Percentiles rank a stretch among this genome's conserved stretches.
phyloP scores from a whole-genome alignment of 23 tunicate genomes.

The Oikopleura dioica region DNA sequence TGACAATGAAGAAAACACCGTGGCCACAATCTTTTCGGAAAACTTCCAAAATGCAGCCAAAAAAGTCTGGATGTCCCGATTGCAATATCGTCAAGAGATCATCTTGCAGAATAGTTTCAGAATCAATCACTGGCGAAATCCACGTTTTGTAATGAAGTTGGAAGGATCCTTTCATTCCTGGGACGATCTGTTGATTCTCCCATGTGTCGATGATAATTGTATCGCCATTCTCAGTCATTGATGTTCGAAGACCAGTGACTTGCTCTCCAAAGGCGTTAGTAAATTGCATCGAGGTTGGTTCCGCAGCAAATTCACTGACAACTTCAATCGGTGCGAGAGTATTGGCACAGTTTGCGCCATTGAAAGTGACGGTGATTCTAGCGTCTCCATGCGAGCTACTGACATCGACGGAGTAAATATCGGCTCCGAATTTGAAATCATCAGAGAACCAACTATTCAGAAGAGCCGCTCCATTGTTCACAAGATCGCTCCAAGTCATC shows the following conservation, averaged over 20 bases:
- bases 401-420: too few species aligned
- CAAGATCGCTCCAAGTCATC: too few species aligned
- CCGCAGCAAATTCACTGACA: background rate
- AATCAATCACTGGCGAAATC: background rate
- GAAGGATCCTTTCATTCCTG: background rate
- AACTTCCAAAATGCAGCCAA: too few species aligned
- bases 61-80: too few species aligned
- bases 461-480: too few species aligned
- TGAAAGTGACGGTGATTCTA: background rate
- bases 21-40: too few species aligned
- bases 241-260: too few species aligned
- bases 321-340: background rate
- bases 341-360: background rate
- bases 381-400: background rate
- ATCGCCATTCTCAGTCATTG: background rate
- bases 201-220: background rate
- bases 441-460: too few species aligned
- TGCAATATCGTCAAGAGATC: too few species aligned
- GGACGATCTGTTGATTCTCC: background rate
- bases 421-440: too few species aligned
- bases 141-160: background rate
- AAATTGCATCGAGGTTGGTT: background rate
- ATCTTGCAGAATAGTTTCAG: background rate
- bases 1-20: too few species aligned
- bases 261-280: too few species aligned